Conservation (phyloP, 2,888 invertebrate genomes). For the Achlya flavicornis region DNA sequence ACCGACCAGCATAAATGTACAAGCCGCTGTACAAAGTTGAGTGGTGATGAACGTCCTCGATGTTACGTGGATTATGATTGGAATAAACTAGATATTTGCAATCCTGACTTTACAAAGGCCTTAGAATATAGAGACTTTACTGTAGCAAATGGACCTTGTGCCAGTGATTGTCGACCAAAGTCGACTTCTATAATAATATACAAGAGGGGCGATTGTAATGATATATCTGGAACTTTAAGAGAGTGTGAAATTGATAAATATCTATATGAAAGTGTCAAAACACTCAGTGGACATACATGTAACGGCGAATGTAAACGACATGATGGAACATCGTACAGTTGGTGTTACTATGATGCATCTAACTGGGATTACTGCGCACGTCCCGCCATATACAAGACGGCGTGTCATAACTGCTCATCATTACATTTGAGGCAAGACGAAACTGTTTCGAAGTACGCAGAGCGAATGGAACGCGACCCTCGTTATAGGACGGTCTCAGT, state of each 20-base stretch:
- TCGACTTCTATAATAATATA: not conserved
- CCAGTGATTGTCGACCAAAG: not conserved
- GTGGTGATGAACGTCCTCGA: not conserved
- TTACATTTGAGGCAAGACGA: not conserved
- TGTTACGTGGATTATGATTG: not conserved
- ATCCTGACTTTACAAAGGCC: not conserved
- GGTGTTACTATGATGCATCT: not conserved
- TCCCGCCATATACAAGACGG: not conserved
- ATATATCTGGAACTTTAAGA: not conserved
- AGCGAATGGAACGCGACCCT: not conserved
- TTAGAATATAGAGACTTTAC: not conserved
- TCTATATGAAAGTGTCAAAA: not conserved
- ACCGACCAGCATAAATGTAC: not conserved
- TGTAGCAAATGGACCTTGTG: not conserved
- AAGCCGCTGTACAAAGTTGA: not conserved
- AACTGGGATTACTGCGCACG: not conserved
- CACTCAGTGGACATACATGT: not conserved
- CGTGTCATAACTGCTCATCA: not conserved
- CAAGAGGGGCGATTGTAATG: not conserved
- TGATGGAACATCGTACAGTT: not conserved
- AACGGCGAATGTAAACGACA: not conserved
- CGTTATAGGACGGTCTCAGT: not conserved
- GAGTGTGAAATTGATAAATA: not conserved
- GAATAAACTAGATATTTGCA: not conserved
- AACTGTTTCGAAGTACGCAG: not conserved